Conservation (phyloP, 2,113 vertebrate genomes). For the Jaculus jaculus region DNA sequence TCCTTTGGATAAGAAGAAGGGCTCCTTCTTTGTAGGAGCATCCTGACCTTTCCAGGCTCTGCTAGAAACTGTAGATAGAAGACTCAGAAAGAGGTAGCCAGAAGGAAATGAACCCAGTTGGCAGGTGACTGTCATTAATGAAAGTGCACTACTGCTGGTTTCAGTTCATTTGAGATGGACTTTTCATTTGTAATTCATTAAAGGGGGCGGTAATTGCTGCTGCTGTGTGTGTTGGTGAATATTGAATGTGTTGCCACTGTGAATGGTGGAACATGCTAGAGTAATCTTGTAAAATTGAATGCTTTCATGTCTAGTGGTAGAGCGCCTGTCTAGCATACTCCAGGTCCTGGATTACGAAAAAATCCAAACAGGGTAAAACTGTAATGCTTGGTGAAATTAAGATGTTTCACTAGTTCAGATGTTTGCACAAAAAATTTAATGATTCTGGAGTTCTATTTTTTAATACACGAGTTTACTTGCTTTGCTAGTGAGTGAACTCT, state of each 20-base stretch:
- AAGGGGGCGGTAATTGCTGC: not conserved
- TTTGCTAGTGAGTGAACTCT: conserved; percentile 42
- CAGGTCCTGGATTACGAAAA: not conserved
- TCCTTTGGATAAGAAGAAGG: not conserved
- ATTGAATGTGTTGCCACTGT: not conserved
- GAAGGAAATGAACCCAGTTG: not conserved
- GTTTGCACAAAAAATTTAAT: not conserved
- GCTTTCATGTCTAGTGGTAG: too few species aligned
- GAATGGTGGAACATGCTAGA: not conserved
- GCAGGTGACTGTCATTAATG: not conserved
- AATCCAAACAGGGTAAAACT: not conserved
- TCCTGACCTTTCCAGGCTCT: not conserved
- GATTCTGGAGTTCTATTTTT: not conserved
- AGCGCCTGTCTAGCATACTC: not conserved
- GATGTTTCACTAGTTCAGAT: conserved; percentile 17
- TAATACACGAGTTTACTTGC: not conserved
- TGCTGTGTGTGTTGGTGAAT: not conserved
- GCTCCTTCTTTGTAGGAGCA: not conserved
- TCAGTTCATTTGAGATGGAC: not conserved
- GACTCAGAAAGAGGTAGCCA: not conserved
- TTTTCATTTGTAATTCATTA: conserved; percentile 35
- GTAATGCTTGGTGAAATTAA: conserved; percentile 1
- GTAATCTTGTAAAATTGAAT: not conserved
- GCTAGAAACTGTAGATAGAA: not conserved
- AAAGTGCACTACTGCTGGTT: not conserved